Conservation (phyloP, 2,888 invertebrate genomes). For the Pollenia angustigena region DNA sequence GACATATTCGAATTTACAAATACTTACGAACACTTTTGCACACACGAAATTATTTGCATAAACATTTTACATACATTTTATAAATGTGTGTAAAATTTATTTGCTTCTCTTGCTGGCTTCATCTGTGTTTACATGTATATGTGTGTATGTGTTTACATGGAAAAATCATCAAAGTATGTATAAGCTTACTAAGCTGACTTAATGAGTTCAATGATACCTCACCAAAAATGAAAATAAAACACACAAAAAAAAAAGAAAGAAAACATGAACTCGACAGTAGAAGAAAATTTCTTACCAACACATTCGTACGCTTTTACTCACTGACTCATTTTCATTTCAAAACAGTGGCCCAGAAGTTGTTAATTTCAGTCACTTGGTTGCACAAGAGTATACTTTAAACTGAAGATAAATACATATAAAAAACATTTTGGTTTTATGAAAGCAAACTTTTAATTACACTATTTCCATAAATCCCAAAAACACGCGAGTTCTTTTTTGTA, state of each 20-base stretch:
- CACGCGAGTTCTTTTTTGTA: background rate
- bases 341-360: slow-evolving; percentile 67
- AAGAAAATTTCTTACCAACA: background rate
- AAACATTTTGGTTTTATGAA: slow-evolving; percentile 17
- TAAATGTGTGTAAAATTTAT: background rate
- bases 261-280: slow-evolving; percentile 31
- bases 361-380: slow-evolving; percentile 66
- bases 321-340: slow-evolving; percentile 34
- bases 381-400: slow-evolving; percentile 54
- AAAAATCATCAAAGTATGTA: slow-evolving; percentile 27
- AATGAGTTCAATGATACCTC: slow-evolving; percentile 72
- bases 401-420: slow-evolving; percentile 55
- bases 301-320: background rate
- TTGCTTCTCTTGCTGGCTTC: background rate
- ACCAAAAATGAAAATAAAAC: slow-evolving; percentile 41
- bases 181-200: slow-evolving; percentile 72
- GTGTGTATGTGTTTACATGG: background rate
- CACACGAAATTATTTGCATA: slow-evolving; percentile 2
- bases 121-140: background rate
- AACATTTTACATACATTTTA: background rate
- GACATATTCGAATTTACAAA: slow-evolving; percentile 42
- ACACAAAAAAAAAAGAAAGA: slow-evolving; percentile 31
- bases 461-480: slow-evolving; percentile 1
- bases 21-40: slow-evolving; percentile 15
- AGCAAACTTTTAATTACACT: slow-evolving; percentile 26